A percentile compares a stretch with the other conserved stretches of the same genome.
phyloP scores from a whole-genome alignment of 2,113 vertebrate species.

The Lepisosteus oculatus region DNA sequence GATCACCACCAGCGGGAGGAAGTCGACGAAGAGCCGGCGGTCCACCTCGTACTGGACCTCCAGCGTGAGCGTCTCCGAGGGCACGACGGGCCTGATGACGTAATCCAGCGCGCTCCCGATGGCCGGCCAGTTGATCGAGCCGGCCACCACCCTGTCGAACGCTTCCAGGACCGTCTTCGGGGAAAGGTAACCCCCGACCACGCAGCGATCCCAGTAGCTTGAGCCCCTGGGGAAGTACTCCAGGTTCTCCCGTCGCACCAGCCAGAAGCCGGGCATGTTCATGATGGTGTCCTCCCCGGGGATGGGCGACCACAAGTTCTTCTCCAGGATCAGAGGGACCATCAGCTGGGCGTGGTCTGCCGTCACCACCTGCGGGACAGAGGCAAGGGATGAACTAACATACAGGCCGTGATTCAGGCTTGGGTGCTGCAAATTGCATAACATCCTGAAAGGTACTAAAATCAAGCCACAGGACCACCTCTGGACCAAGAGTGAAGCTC shows the following conservation, averaged over 20 bases:
- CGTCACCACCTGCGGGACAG: constrained; percentile 78
- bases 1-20: constrained; percentile 84
- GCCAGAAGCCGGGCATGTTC: constrained; percentile 92
- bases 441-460: no score
- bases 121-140: constrained; percentile 97
- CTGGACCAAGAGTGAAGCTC: no score
- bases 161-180: constrained; percentile 86
- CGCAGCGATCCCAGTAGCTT: constrained; percentile 98
- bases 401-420: no score
- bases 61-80: constrained; percentile 82
- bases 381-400: neutral
- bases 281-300: constrained; percentile 97
- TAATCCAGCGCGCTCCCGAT: constrained; percentile 93
- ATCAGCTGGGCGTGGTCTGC: constrained; percentile 96
- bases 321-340: constrained; percentile 88
- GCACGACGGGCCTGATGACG: constrained; percentile 86
- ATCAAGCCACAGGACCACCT: no score
- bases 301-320: constrained; percentile 91
- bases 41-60: constrained; percentile 90
- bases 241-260: constrained; percentile 90
- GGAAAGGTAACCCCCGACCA: constrained; percentile 94
- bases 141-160: constrained; percentile 89
- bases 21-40: constrained; percentile 84
- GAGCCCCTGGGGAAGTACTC: constrained; percentile 94
- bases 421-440: no score